phyloP scores from a whole-genome alignment of 2,888 invertebrate genomes.

The Dermolepida albohirtum region DNA sequence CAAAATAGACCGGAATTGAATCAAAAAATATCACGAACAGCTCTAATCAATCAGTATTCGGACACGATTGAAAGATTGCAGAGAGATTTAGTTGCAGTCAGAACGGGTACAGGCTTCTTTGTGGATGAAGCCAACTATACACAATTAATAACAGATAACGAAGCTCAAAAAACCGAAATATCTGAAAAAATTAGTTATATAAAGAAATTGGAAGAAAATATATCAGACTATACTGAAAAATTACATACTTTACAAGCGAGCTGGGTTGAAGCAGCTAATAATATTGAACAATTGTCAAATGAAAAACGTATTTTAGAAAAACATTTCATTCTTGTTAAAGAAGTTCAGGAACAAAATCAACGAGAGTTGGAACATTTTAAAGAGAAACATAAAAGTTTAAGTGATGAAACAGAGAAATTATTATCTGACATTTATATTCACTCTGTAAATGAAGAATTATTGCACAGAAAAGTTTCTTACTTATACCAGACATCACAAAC shows the following conservation, averaged over 20 bases:
- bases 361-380: constrained; percentile 76
- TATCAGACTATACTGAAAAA: constrained; percentile 69
- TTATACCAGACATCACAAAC: constrained; percentile 41
- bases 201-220: constrained; percentile 75
- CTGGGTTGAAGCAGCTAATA: constrained; percentile 39
- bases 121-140: constrained; percentile 87
- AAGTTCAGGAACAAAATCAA: constrained; percentile 70
- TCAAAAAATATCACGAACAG: constrained; percentile 86
- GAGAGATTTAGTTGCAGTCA: constrained; percentile 85
- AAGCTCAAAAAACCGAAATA: constrained; percentile 76
- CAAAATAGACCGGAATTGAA: constrained; percentile 94
- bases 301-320: constrained; percentile 54
- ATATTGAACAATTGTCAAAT: constrained; percentile 43
- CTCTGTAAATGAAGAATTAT: constrained; percentile 70
- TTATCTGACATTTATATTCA: constrained; percentile 74
- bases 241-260: constrained; percentile 36
- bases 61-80: constrained; percentile 92
- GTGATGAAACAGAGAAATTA: constrained; percentile 73
- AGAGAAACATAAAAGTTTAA: constrained; percentile 73
- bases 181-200: constrained; percentile 76
- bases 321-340: constrained; percentile 48
- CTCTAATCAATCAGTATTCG: constrained; percentile 84
- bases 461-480: constrained; percentile 74
- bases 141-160: constrained; percentile 74
- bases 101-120: constrained; percentile 90